Evolutionary conservation across 2,888 invertebrate species (phyloP), one percentile per base, ranked within the genome.

Genomic region (Andrena marginata): DNA sequence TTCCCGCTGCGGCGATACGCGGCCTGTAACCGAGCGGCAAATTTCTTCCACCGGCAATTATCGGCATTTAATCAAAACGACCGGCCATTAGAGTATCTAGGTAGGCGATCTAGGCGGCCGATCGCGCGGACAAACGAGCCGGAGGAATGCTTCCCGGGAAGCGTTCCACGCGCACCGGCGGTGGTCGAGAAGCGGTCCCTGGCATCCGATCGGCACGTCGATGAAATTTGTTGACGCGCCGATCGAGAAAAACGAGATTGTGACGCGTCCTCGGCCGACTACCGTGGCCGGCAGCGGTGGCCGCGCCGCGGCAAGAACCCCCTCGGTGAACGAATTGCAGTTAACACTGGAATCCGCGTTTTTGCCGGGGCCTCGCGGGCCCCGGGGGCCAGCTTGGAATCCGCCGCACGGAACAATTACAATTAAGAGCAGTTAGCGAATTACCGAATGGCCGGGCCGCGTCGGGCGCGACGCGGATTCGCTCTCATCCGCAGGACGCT

Each of bases 361-460:
- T 93, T 93, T 93, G 89, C 56, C 82, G 62, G 73, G 78, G 67
- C 85, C 83, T 86, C 88, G 80, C 82, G 85, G 86, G 85, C 84
- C 42, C 42, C 42, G 42, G 13, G 35, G 42, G 16, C 87, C 91
- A 75, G 89, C 75, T 59, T 84, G 93, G 93, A 93, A 94, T 93
- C 90, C 90, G 87, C 92, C 90, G 91, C 91, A 90, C 91, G 87
- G 90, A 90, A 93, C 93, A 93, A 94, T 94, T 94, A 93, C 93
- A 94, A 94, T 94, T 94, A 94, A 93, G 93, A 91, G 92, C 92
- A 92, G 92, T 94, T 93, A 94, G 93, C 93, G 93, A 93, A 93
- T 94, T 92, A 92, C 90, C 91, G 91, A 92, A 92, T 91, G 91
- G 89, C 86, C 85, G 82, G 87, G 89, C 89, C 92, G 90, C 88